A percentile compares a stretch with the other conserved stretches of the same genome.
phyloP scores from a whole-genome alignment of 1,140 invertebrate species.

The Metopolophium dirhodum region DNA sequence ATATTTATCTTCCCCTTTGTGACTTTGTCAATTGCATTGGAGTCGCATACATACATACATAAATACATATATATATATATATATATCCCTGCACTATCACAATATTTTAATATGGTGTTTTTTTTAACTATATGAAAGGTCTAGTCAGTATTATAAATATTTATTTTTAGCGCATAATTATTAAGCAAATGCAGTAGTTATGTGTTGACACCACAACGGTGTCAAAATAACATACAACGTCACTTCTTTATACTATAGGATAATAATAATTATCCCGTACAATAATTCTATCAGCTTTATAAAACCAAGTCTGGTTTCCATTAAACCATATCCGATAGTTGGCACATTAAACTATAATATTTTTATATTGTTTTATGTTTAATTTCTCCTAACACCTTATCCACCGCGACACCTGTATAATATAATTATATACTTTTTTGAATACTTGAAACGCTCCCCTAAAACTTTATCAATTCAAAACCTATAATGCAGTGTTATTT shows the following conservation, averaged over 20 bases:
- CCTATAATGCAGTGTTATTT: background rate
- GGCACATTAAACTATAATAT: background rate
- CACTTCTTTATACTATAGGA: background rate
- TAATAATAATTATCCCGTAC: background rate
- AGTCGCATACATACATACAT: background rate
- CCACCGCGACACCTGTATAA: background rate
- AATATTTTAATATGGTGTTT: background rate
- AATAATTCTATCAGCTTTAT: background rate
- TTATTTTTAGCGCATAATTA: background rate
- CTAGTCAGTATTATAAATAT: background rate
- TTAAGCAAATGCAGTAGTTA: background rate
- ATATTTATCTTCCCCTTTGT: background rate
- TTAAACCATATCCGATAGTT: background rate
- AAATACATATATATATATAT: too few species aligned
- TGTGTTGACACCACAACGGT: background rate
- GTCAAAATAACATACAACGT: background rate
- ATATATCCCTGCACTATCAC: background rate
- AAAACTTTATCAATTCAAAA: background rate
- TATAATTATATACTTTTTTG: background rate
- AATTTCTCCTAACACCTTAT: background rate
- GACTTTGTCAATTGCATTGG: too few species aligned
- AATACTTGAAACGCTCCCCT: background rate
- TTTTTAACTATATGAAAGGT: background rate
- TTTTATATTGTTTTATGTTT: background rate
- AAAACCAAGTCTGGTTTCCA: background rate